These are phyloP conservation scores for Drosophila melanosoma DNA, from an alignment of 2,888 invertebrate genomes.

Conservation along the genomic window DNA sequence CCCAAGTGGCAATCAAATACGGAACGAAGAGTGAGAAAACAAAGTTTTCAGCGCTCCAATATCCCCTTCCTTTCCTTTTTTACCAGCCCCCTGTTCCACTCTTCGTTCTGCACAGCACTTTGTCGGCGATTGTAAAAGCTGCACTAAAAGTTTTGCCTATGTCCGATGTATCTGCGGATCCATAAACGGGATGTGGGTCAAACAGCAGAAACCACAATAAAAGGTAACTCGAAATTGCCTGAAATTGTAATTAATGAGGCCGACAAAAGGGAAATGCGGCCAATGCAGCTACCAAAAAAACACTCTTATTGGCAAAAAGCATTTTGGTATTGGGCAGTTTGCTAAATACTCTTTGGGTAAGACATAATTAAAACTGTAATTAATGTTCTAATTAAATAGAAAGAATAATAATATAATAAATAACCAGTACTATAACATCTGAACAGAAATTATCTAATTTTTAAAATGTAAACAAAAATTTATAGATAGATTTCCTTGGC, in stretches of 20 bases:
- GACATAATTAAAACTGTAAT: not conserved
- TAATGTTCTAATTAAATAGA: not conserved
- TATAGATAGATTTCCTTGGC: too few relatives aligned
- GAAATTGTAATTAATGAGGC: conserved; percentile 63
- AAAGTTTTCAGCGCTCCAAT: conserved; percentile 29
- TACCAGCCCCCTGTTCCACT: not conserved
- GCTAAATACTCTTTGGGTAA: not conserved
- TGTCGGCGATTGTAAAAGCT: conserved; percentile 35
- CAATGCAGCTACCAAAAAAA: not conserved
- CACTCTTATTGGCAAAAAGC: conserved; percentile 5
- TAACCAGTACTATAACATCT: too few relatives aligned
- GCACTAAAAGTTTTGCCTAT: conserved; percentile 17
- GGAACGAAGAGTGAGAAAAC: conserved; percentile 33
- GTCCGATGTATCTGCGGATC: conserved; percentile 21
- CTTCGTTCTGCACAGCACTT: conserved; percentile 4
- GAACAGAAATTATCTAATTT: too few relatives aligned
- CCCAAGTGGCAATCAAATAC: conserved; percentile 44
- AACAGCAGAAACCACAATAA: conserved; percentile 50
- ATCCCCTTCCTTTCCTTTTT: not conserved
- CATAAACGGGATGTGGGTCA: conserved; percentile 56
- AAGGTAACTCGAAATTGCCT: conserved; percentile 54
- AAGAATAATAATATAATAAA: not conserved
- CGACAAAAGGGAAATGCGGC: conserved; percentile 29
- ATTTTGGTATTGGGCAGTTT: not conserved
- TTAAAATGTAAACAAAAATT: too few relatives aligned